These are phyloP conservation scores for Syngnathus rostellatus DNA, from an alignment of 2,797 vertebrate genomes.

Conservation along the genomic window DNA sequence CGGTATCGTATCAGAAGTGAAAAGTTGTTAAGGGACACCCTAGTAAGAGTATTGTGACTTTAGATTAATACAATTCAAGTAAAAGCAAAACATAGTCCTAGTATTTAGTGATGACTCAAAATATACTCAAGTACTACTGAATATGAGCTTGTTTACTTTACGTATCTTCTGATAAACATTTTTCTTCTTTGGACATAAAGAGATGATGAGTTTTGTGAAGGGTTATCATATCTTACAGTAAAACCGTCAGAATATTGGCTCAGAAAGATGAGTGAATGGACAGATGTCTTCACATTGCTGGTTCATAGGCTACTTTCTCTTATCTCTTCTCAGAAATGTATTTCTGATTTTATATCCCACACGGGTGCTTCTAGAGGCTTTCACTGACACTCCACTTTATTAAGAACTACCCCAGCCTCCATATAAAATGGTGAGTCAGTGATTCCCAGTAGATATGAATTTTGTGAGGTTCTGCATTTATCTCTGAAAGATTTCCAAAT, in stretches of 20 bases:
- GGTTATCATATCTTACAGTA: background rate
- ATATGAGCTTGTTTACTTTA: background rate
- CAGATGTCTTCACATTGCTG: slow-evolving; percentile 13
- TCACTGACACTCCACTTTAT: slow-evolving; percentile 31
- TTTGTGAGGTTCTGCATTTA: slow-evolving; percentile 3
- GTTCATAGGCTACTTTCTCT: slow-evolving; percentile 25
- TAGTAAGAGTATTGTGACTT: no score
- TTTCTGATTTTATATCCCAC: slow-evolving; percentile 45
- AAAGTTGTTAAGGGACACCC: no score
- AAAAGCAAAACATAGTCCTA: no score
- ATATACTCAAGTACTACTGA: no score
- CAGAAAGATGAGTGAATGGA: slow-evolving; percentile 18
- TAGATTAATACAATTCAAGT: no score
- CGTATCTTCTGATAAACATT: background rate
- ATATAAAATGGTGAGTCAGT: background rate
- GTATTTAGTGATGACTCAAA: no score
- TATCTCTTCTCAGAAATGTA: slow-evolving; percentile 34
- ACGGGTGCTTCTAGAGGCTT: slow-evolving; percentile 19
- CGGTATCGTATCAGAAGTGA: no score
- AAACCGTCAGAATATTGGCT: slow-evolving; percentile 6
- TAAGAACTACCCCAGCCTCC: slow-evolving; percentile 17
- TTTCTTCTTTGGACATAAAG: background rate
- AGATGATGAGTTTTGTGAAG: background rate
- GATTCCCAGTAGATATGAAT: background rate
- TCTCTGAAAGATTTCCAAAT: slow-evolving; percentile 4